Conservation (phyloP, 2,797 vertebrate genomes). For the Neomorphus geoffroyi region DNA sequence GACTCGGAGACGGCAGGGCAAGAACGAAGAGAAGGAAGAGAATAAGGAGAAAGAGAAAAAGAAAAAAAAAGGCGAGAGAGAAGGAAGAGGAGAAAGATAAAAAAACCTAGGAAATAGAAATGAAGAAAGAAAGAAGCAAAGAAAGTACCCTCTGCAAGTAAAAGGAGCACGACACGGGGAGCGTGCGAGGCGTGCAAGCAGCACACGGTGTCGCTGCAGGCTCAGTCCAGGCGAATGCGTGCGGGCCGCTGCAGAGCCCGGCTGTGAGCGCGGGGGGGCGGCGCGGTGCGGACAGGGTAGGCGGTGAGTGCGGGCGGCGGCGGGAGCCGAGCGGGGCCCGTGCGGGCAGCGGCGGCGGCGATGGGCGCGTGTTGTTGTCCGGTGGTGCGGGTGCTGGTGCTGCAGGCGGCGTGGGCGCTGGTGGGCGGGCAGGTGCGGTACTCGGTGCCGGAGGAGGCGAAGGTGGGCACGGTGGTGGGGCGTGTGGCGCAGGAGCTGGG, state of each 20-base stretch:
- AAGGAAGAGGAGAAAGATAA: no score
- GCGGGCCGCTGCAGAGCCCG: no score
- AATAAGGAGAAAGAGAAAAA: not conserved
- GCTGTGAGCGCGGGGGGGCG: not conserved
- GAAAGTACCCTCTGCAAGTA: not conserved
- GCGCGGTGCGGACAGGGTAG: not conserved
- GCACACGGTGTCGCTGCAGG: no score
- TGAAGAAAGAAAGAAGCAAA: no score
- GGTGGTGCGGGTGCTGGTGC: not conserved
- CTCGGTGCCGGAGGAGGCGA: conserved; percentile 86
- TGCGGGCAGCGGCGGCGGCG: no score
- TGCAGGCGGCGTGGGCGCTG: not conserved
- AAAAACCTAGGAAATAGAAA: not conserved
- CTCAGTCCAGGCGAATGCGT: no score
- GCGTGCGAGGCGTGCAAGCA: no score
- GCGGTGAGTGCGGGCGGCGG: accelerated
- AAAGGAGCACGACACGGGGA: no score
- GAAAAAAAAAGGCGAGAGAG: no score
- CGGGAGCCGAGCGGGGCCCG: no score
- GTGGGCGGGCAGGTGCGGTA: conserved; percentile 82
- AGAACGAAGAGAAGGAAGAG: not conserved
- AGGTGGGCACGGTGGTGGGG: conserved; percentile 85
- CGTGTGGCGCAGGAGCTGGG: conserved; percentile 71
- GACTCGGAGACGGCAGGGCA: no score
- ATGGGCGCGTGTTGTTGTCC: no score